Percentiles rank a stretch among this genome's conserved stretches.
These are phyloP conservation scores for Drosophila murphyi DNA, from an alignment of 1,140 invertebrate species.

Conservation along the genomic window DNA sequence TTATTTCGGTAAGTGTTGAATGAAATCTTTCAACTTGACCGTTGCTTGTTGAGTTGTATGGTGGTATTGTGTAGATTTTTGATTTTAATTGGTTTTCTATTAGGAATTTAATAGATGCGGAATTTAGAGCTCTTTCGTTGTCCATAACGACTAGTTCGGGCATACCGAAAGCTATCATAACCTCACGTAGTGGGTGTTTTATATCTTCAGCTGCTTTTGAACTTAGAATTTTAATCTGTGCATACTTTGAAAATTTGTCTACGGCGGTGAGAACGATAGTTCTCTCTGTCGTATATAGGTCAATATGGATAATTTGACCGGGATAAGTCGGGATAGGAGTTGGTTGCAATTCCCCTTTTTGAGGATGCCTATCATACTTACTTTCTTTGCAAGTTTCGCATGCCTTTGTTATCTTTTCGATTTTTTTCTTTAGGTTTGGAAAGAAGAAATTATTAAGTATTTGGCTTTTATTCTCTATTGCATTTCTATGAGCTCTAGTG, in stretches of 20 bases:
- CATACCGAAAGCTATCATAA: neutral
- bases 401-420: no score
- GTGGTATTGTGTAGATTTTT: slow-evolving; percentile 15
- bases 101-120: neutral
- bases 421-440: no score
- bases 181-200: neutral
- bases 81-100: neutral
- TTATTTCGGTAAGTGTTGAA: neutral
- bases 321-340: no score
- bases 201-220: neutral
- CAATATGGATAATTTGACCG: no score
- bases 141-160: neutral
- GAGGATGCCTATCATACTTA: no score
- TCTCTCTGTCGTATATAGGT: no score
- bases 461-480: no score
- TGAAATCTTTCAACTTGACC: slow-evolving; percentile 17
- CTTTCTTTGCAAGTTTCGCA: no score
- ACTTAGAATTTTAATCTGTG: neutral
- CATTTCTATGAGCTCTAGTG: no score
- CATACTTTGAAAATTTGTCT: slow-evolving; percentile 8
- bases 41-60: no score
- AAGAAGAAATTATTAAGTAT: no score
- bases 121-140: neutral
- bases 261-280: neutral
- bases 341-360: no score